Evolutionary conservation across 2,113 vertebrate species (phyloP).

Genomic region (Chaetodon auriga): DNA sequence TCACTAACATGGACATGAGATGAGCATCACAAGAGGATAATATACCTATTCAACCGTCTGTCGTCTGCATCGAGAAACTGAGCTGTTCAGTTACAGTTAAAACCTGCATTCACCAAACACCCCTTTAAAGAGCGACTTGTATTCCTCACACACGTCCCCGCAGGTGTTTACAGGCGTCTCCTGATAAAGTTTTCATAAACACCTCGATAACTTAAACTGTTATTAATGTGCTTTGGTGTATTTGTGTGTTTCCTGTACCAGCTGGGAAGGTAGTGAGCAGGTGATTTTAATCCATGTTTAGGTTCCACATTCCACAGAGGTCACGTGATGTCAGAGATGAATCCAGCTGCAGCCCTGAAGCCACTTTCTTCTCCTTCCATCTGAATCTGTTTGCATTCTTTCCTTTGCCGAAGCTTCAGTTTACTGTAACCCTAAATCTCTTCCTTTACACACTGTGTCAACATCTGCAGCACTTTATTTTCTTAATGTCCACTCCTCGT

Average conservation of each 20-base stretch:
- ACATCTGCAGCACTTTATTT: conserved; percentile 37
- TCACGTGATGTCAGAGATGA: background rate
- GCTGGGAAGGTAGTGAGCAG: background rate
- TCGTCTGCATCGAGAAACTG: no score
- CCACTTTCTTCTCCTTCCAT: background rate
- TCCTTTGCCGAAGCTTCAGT: background rate
- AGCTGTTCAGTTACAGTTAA: no score
- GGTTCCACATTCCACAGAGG: conserved; percentile 29
- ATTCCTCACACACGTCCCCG: no score
- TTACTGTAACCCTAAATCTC: background rate
- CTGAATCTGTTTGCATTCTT: conserved; percentile 24
- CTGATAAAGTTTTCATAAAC: no score
- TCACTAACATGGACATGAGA: no score
- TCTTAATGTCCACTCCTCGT: conserved; percentile 6
- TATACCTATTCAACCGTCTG: no score
- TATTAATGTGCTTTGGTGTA: no score
- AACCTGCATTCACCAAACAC: no score
- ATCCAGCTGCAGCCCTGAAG: background rate
- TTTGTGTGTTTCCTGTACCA: background rate
- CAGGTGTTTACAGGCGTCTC: no score
- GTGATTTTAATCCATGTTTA: conserved; percentile 20
- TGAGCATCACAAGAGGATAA: no score
- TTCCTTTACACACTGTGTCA: background rate
- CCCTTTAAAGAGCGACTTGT: no score
- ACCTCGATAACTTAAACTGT: no score